Base-by-base conservation (phyloP, 2,888 invertebrate species). In the Phytoseiulus persimilis region DNA sequence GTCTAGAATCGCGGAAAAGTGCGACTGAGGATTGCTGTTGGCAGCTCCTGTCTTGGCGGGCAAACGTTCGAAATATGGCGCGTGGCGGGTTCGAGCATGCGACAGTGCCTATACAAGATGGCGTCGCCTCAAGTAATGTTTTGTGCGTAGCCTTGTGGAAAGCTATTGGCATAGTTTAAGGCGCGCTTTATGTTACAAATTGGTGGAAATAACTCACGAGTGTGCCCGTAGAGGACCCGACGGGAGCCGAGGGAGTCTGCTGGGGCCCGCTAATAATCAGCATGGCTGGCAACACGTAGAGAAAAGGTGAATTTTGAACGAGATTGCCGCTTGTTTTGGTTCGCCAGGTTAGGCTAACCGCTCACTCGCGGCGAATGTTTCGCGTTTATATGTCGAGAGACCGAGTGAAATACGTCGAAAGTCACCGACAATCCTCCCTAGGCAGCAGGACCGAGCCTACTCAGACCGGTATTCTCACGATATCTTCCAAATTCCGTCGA, bases 211-310 rank as follows among this genome's bases (percentile, higher is more conserved):
- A 87, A 33, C 39, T 33, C 32, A 87, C 39, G 45, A 28, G 87
- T 87, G 87, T 45, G 45, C 39, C 87, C 87, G 87, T 87, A 32
- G 33, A 45, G 87, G 87, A 87, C 87, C 87, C 87, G 87, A 33
- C 87, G 87, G 45, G 87, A 65, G 87, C 87, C 87, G 87, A 87
- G 87, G 87, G 87, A 87, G 87, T 87, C 87, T 87, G 87, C 87
- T 87, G 87, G 87, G 87, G 87, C 87, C 87, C 87, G 65, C 87
- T 87, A 45, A 39, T 23, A 18, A 45, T 39, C 87, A 45, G 45
- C 32, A 87, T 87, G 87, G 87, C 87, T 32, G 87, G 87, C n/a
- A 87, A 87, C 32, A 87, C 87, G 87, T 87, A 65, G 87, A 87
- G 23, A 45, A 33, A 45, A 87, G 87, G 87, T 87, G 87, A 87